Evolutionary conservation across 2,888 invertebrate genomes (phyloP).

Genomic region (Pelosia muscerda): DNA sequence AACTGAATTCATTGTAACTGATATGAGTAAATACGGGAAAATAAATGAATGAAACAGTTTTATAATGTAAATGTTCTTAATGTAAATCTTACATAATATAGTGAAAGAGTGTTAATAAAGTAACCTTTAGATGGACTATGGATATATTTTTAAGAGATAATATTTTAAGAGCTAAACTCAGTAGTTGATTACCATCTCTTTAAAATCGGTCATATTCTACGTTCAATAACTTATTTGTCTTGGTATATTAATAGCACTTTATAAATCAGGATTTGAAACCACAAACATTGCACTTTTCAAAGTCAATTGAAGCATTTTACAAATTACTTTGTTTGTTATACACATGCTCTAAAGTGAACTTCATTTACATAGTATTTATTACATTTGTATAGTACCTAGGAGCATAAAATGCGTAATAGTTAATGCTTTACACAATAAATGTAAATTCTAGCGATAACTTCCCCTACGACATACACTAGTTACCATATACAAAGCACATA

Average conservation of each 20-base stretch:
- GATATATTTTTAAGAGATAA: conserved; percentile 44
- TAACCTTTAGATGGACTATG: conserved; percentile 41
- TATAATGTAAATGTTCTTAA: neutral
- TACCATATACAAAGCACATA: conserved; percentile 26
- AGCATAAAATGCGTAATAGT: conserved; percentile 12
- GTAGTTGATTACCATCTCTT: conserved; percentile 44
- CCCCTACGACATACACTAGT: conserved; percentile 19
- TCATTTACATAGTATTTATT: conserved; percentile 16
- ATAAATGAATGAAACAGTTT: conserved; percentile 30
- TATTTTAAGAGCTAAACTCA: conserved; percentile 39
- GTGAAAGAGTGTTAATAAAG: conserved; percentile 31
- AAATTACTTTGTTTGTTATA: conserved; percentile 1
- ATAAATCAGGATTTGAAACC: neutral
- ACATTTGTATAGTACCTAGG: conserved; percentile 10
- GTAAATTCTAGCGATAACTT: conserved; percentile 24
- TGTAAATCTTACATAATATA: conserved; percentile 48
- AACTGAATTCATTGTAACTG: conserved; percentile 6
- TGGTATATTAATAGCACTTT: neutral
- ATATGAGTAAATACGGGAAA: neutral
- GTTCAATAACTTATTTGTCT: neutral
- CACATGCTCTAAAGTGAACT: conserved; percentile 7
- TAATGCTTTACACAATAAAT: conserved; percentile 18
- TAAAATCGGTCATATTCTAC: neutral
- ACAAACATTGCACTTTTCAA: conserved; percentile 1
- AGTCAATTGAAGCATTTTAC: conserved; percentile 6